A percentile compares a stretch with the other conserved stretches of the same genome.
These are phyloP conservation scores for Chloroceryle aenea DNA, from an alignment of 2,113 vertebrate species.

Conservation along the genomic window DNA sequence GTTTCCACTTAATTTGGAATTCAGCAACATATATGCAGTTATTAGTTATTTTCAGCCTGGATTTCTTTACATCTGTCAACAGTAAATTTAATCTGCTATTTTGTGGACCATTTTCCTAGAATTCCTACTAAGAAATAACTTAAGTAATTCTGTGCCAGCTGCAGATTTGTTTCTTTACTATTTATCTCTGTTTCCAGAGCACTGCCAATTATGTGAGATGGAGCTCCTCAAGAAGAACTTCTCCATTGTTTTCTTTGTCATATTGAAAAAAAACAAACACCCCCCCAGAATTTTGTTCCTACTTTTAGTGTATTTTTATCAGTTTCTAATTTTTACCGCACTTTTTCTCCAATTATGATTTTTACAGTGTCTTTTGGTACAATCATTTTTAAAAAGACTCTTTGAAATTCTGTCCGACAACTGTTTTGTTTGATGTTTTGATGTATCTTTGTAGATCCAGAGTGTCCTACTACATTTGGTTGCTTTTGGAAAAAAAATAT, in stretches of 20 bases:
- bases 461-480: background rate
- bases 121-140: conserved; percentile 21
- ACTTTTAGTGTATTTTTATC: background rate
- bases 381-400: background rate
- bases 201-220: background rate
- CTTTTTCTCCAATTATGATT: background rate
- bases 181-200: background rate
- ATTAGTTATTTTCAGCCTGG: conserved; percentile 24
- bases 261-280: background rate
- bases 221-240: background rate
- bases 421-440: background rate
- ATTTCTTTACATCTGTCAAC: conserved; percentile 33
- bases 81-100: conserved; percentile 45
- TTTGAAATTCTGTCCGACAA: conserved; percentile 8
- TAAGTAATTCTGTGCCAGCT: conserved; percentile 33
- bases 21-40: background rate
- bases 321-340: background rate
- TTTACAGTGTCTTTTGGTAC: background rate
- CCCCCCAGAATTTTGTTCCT: background rate
- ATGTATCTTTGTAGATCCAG: background rate
- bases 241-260: background rate
- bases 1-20: conserved; percentile 37
- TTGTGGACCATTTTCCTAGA: background rate
- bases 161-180: conserved; percentile 16
- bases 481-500: background rate